Base-by-base conservation (phyloP, 2,113 vertebrate species). In the Triplophysa rosa region DNA sequence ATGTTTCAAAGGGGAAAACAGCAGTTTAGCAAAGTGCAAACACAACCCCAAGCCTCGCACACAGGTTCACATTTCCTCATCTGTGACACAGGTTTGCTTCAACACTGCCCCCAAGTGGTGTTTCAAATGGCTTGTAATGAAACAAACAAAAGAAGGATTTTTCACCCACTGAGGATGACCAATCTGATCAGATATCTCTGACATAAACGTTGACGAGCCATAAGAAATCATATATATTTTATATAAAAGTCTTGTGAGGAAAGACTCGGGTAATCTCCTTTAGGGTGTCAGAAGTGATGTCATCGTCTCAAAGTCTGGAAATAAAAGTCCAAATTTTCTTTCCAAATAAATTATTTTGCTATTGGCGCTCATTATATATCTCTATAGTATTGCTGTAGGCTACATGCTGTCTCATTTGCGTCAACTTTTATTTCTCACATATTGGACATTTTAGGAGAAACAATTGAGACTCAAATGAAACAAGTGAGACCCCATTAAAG, bases 61-160 rank as follows among this genome's bases (percentile, higher is more conserved):
- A 80, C 89, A 66, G 84, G 66, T 40, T 4, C 45, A 80, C 23
- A 74, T 67, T 88, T 75, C 73, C 63, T 80, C 74, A 63, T 19
- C 58, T 37, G 16, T 59, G 59, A 65, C 7, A 8, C 54, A n/a
- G 54, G 47, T 87, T 90, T 80, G 86, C 83, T 86, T 91, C 92
- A 93, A 94, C 87, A 93, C 88, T 91, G 92, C 91, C 91, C 88
- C 86, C 92, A 64, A 89, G 90, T 91, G 93, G 90, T 9, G 59
- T 9, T 3, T 65, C 59, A 40, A 23, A 71, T 13, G 8, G 16
- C 21, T 16, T 40, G 40, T 33, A 17, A 3, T 16, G 26, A 16
- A 42, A n/a, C 52, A 78, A 61, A 19, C 56, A 29, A 62, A 11
- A 17, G 17, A 19, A 29, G 29, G 29, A 29, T 29, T 37, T 13